Evolutionary conservation across 2,113 vertebrate species (phyloP).

Genomic region (Arizona elegans): DNA sequence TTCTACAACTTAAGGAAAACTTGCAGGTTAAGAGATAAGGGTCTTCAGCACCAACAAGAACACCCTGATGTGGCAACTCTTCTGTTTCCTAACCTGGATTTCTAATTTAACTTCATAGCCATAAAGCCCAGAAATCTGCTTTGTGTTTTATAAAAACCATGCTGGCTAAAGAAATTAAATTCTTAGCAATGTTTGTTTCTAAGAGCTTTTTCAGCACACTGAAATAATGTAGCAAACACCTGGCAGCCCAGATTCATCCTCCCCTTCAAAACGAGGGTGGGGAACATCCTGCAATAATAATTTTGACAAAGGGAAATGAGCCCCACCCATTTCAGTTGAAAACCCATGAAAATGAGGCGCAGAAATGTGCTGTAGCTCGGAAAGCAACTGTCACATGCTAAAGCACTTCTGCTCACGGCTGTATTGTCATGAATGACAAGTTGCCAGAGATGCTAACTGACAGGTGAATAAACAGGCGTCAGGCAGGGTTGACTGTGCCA

Average conservation of each 20-base stretch:
- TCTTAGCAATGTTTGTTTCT: background rate
- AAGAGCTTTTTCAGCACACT: background rate
- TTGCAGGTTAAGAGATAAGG: background rate
- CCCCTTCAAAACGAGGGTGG: background rate
- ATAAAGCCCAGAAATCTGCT: background rate
- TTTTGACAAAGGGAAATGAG: background rate
- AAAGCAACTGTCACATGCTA: conserved; percentile 38
- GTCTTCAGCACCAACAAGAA: background rate
- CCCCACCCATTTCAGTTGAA: background rate
- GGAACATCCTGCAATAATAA: background rate
- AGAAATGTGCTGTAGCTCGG: conserved; percentile 6
- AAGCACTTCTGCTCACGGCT: conserved; percentile 35
- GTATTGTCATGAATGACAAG: conserved; percentile 30
- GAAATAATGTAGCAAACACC: background rate
- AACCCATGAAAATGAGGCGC: conserved; percentile 9
- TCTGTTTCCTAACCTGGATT: background rate
- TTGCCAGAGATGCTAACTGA: conserved; percentile 51
- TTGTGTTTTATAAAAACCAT: background rate
- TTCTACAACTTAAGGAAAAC: background rate
- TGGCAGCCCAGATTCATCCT: background rate
- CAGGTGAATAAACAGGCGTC: conserved; percentile 31
- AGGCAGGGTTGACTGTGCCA: conserved; percentile 21
- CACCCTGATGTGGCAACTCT: background rate
- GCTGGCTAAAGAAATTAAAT: background rate
- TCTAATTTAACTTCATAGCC: background rate